phyloP scores from a whole-genome alignment of 2,797 vertebrate species.

The Hydrolagus colliei region DNA sequence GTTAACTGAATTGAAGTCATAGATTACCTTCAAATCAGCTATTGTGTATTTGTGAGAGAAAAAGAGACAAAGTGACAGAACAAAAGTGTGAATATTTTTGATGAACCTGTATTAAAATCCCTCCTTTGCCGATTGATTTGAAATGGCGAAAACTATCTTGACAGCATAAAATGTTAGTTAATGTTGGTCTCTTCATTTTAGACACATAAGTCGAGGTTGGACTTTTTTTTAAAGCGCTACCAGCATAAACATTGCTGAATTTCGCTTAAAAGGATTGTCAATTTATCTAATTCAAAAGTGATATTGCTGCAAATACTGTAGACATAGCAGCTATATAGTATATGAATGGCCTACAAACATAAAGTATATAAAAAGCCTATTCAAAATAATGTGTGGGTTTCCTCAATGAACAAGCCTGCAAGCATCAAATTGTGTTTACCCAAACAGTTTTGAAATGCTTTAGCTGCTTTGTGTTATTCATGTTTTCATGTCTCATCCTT shows the following conservation, averaged over 20 bases:
- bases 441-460: background rate
- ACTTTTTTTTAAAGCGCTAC: no score
- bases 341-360: no score
- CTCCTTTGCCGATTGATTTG: background rate
- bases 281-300: no score
- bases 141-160: background rate
- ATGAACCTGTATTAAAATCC: background rate
- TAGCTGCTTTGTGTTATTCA: background rate
- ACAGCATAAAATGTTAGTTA: background rate
- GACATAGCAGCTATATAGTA: no score
- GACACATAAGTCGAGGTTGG: background rate
- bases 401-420: background rate
- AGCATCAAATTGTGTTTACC: background rate
- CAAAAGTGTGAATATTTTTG: background rate
- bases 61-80: background rate
- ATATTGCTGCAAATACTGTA: no score
- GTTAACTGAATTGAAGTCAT: no score
- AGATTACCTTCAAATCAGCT: no score
- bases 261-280: no score
- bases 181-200: background rate
- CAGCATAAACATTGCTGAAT: no score
- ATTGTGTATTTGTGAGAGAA: background rate
- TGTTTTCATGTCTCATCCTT: no score
- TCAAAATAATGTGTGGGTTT: background rate
- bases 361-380: background rate